Evolutionary conservation across 2,888 invertebrate genomes (phyloP).

Genomic region (Hemithea aestivaria): DNA sequence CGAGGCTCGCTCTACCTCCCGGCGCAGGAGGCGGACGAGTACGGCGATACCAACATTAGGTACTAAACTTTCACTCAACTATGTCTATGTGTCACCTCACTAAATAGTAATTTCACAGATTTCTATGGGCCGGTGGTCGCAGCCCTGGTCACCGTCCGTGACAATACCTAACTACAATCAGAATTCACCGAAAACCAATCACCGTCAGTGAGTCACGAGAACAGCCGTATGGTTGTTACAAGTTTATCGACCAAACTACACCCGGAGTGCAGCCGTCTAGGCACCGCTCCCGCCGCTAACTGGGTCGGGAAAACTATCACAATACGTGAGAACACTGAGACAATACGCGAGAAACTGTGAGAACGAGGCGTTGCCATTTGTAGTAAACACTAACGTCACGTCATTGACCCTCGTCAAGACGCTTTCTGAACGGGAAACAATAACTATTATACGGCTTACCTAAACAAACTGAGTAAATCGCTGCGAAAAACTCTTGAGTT

Average conservation of each 20-base stretch:
- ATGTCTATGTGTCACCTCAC: conserved; percentile 6
- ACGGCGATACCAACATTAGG: conserved; percentile 37
- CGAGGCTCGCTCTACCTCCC: conserved; percentile 38
- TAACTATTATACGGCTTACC: conserved; percentile 43
- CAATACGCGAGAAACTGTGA: conserved; percentile 75
- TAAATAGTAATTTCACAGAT: conserved; percentile 12
- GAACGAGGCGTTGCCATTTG: conserved; percentile 78
- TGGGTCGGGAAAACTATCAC: conserved; percentile 49
- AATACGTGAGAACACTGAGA: conserved; percentile 67
- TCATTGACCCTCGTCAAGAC: conserved; percentile 55
- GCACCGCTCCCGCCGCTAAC: conserved; percentile 25
- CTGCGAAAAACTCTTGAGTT: conserved; percentile 30
- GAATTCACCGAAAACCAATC: conserved; percentile 46
- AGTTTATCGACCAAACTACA: conserved; percentile 42
- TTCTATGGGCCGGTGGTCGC: conserved; percentile 14
- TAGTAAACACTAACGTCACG: conserved; percentile 75
- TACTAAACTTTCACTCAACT: conserved; percentile 31
- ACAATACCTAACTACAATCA: conserved; percentile 27
- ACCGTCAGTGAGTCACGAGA: conserved; percentile 44
- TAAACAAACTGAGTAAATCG: conserved; percentile 26
- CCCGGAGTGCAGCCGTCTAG: conserved; percentile 19
- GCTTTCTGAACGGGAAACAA: conserved; percentile 35
- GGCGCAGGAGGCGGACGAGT: conserved; percentile 40
- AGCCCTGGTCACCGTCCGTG: conserved; percentile 22
- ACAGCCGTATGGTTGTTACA: conserved; percentile 25